A percentile compares a stretch with the other conserved stretches of the same genome.
These are phyloP conservation scores for Pachycephala philippinensis DNA, from an alignment of 2,113 vertebrate species.

Conservation along the genomic window DNA sequence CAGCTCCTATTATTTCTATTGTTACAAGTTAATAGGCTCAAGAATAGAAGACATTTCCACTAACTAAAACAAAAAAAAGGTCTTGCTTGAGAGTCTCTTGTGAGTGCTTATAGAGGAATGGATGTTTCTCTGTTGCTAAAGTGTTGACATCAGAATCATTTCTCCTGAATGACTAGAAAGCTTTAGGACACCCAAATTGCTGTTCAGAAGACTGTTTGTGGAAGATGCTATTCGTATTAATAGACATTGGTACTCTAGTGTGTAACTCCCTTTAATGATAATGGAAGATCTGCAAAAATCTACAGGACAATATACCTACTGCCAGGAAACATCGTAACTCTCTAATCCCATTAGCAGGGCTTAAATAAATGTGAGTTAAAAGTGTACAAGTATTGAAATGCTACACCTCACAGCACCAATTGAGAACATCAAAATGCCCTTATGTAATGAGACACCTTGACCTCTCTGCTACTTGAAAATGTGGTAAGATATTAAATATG, in stretches of 20 bases:
- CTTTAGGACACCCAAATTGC: constrained; percentile 18
- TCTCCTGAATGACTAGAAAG: constrained; percentile 13
- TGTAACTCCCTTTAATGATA: constrained; percentile 16
- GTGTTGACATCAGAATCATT: neutral
- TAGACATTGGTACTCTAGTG: neutral
- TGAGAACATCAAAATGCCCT: neutral
- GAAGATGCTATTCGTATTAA: neutral
- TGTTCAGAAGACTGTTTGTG: constrained; percentile 22
- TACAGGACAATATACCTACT: neutral
- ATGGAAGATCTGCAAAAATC: neutral
- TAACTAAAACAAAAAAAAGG: constrained; percentile 20
- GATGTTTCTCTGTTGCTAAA: neutral
- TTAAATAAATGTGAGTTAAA: neutral
- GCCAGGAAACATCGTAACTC: neutral
- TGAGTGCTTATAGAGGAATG: constrained; percentile 1
- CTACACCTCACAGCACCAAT: neutral
- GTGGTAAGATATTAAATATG: neutral
- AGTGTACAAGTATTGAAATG: neutral
- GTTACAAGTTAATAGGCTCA: constrained; percentile 7
- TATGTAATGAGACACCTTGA: neutral
- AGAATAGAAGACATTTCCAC: constrained; percentile 8
- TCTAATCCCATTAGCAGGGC: neutral
- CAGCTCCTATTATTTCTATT: constrained; percentile 8
- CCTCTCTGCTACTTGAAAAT: neutral
- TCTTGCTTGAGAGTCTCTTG: neutral